Evolutionary conservation across 2,888 invertebrate genomes (phyloP).

Genomic region (Xestoiulus laeticollis): DNA sequence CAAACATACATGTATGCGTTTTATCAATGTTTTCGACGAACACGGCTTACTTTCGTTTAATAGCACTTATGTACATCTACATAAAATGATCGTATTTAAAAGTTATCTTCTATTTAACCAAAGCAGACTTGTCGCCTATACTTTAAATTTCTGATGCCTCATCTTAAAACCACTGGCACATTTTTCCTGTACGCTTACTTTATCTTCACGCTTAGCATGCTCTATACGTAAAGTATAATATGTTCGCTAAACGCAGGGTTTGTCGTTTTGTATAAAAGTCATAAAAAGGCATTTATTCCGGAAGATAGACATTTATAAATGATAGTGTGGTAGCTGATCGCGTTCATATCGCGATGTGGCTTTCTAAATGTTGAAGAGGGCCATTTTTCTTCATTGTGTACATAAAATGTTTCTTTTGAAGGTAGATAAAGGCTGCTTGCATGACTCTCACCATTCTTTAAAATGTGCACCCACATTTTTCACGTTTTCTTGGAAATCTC

Average conservation of each 20-base stretch:
- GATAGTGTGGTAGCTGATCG: constrained; percentile 12
- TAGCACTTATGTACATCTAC: no score
- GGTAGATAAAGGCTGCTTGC: background rate
- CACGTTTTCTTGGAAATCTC: background rate
- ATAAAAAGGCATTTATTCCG: constrained; percentile 4
- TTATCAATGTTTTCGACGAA: no score
- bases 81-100: no score
- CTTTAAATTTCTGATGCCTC: no score
- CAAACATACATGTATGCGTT: no score
- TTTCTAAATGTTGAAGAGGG: background rate
- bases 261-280: background rate
- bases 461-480: background rate
- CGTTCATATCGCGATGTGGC: background rate
- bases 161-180: no score
- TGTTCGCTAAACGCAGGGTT: background rate
- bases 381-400: constrained; percentile 2
- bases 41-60: no score
- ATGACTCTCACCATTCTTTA: background rate
- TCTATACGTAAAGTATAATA: no score
- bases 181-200: no score
- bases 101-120: no score
- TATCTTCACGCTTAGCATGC: no score
- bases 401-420: constrained; percentile 7
- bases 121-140: no score
- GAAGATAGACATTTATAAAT: constrained; percentile 19